Percentiles rank a stretch among this genome's conserved stretches.
These are phyloP conservation scores for Carassius carassius DNA, from an alignment of 2,113 vertebrate species.

Conservation along the genomic window DNA sequence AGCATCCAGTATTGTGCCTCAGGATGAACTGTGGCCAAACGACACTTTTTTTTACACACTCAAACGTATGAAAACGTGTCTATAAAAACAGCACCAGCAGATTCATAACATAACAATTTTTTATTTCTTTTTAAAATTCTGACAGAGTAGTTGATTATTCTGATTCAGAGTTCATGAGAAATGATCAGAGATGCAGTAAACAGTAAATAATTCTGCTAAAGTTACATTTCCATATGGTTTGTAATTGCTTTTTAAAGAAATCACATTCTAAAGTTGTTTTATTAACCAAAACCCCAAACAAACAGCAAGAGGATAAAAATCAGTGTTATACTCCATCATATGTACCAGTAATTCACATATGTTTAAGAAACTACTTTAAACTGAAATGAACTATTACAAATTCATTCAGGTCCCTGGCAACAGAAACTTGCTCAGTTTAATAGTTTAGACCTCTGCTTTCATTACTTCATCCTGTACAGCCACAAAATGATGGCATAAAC, in stretches of 20 bases:
- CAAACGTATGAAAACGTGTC: not conserved
- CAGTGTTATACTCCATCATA: slow-evolving; percentile 26
- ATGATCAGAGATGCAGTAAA: slow-evolving; percentile 58
- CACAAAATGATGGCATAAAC: not conserved
- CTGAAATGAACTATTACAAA: slow-evolving; percentile 42
- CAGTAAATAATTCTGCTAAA: slow-evolving; percentile 48
- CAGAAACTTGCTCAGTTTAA: slow-evolving; percentile 66
- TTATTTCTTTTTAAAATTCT: slow-evolving; percentile 16
- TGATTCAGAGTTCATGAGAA: slow-evolving; percentile 44
- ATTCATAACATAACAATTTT: not conserved
- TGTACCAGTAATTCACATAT: slow-evolving; percentile 24
- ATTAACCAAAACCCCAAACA: slow-evolving; percentile 43
- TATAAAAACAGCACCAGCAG: not conserved
- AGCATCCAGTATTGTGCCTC: not conserved
- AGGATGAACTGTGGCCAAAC: not conserved
- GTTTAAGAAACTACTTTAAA: slow-evolving; percentile 39
- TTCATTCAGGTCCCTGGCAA: slow-evolving; percentile 61
- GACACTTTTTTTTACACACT: not conserved
- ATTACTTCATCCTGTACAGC: not conserved
- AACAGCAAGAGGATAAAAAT: not conserved
- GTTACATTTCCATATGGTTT: slow-evolving; percentile 42
- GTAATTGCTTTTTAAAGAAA: slow-evolving; percentile 45
- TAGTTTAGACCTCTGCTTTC: slow-evolving; percentile 4
- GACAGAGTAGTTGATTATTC: slow-evolving; percentile 27
- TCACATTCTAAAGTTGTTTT: slow-evolving; percentile 41